These are phyloP conservation scores for Trichomalopsis sarcophagae DNA, from an alignment of 1,140 invertebrate genomes.

Conservation along the genomic window DNA sequence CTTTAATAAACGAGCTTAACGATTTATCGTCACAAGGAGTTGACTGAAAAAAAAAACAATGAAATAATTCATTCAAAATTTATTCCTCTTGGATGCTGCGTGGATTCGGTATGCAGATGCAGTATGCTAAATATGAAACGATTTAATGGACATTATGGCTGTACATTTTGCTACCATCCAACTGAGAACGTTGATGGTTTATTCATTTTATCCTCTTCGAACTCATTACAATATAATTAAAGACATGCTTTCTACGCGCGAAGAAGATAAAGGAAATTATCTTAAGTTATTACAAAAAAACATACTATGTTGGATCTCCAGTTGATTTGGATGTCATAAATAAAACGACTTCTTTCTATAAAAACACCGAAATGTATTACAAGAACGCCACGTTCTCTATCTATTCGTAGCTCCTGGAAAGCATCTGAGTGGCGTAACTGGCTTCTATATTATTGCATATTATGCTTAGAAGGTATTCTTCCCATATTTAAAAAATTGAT, in stretches of 20 bases:
- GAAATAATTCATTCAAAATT: no score
- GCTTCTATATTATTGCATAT: slow-evolving; percentile 43
- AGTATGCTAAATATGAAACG: not conserved
- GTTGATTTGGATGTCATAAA: not conserved
- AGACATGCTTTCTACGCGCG: not conserved
- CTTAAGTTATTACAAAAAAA: not conserved
- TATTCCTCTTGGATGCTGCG: not conserved
- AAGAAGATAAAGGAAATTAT: slow-evolving; percentile 17
- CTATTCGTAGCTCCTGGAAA: not conserved
- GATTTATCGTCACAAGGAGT: not conserved
- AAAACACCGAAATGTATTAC: slow-evolving; percentile 28
- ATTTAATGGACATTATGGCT: no score
- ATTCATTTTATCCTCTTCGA: not conserved
- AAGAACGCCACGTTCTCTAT: slow-evolving; percentile 20
- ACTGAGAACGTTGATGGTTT: not conserved
- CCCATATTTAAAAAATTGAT: slow-evolving; percentile 50
- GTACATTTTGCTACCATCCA: no score
- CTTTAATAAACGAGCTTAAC: no score
- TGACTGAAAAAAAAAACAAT: not conserved
- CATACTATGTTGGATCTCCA: slow-evolving; percentile 36
- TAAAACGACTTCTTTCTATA: slow-evolving; percentile 21
- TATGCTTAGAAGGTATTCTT: slow-evolving; percentile 38
- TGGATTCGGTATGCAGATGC: not conserved
- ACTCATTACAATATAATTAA: not conserved
- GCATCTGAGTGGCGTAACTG: no score